Evolutionary conservation across 1,140 invertebrate species (phyloP), one percentile per base, ranked within the genome.

Genomic region (Drosophila albomicans): DNA sequence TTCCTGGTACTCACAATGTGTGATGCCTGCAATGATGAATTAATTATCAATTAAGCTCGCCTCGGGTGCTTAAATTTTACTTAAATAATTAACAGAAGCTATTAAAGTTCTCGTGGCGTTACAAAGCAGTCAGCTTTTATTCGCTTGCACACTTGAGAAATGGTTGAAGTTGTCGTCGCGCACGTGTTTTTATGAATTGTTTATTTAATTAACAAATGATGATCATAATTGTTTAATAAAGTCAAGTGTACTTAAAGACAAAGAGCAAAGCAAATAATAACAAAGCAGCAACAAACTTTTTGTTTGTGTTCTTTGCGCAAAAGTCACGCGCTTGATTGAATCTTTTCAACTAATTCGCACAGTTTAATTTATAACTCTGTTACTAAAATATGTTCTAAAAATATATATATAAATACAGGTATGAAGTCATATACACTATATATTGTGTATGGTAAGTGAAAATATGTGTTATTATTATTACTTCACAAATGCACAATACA

Each of bases 1-100:
- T 15, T 90, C 86, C 25, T 69, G 68, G 41, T 90, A 89, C 5
- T 74, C 20, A 11, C 85, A 89, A 13, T 79, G 52, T 25, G 85
- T 89, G 38, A 15, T 65, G 11, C 7, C 65, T 74, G 56, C 8
- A 61, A 13, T 67, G 5, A 41, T 11, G 10, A 15, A 20, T 41
- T 43, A 0, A n/a, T 15, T 32, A 38, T 32, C 11, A 11, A 45
- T 3, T 38, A 41, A 41, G 38, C 10, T 41, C 3, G 41, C 41
- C 2, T 38, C 0, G 41, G 4, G n/a, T 13, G 13, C 5, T 43
- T 5, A 43, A 13, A 43, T 43, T 43, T 5, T 43, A 41, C 35
- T 7, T 10, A 38, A 38, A 38, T 38, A 38, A 38, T 38, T 38
- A 38, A 38, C 35, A 38, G 6, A 38, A 41, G 41, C 41, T 13